Evolutionary conservation across 2,888 invertebrate genomes (phyloP), one percentile per base, ranked within the genome.

Genomic region (Melanostoma scalare): DNA sequence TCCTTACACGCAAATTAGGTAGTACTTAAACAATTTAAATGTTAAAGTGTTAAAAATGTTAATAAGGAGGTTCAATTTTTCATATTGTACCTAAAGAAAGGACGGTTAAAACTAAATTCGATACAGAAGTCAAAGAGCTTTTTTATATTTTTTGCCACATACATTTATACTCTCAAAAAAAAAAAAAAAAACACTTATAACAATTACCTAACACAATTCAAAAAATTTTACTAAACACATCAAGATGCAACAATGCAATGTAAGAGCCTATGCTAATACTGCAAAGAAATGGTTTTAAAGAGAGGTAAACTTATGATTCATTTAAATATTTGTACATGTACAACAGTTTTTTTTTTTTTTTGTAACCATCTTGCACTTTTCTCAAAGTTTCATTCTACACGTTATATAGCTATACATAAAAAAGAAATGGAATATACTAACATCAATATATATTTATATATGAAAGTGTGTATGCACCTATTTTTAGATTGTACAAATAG

Each of bases 401-500:
- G 61, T 75, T 67, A 67, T 20, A 42, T 75, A 61, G 63, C 46
- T 67, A 60, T 63, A 67, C 42, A 67, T 67, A 60, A 6, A 63
- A 63, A 67, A 73, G 31, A 33, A 60, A 46, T 63, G 33, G 6
- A 71, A 71, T 67, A 69, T 76, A 55, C 31, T 61, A 56, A 67
- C 60, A 73, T 48, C 61, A 48, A 74, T 68, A 79, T 76, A 71
- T 65, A 75, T 65, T 52, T 65, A 76, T 52, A 72, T 71, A 42
- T 20, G 20, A 55, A 48, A 60, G 42, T 55, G 53, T 81, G 48
- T 77, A 77, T 55, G 71, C 71, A 67, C 40, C 33, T 53, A 76
- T 40, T 60, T 65, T 65, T 72, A 81, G 71, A 81, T 76, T 76
- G 81, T 76, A 81, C 81, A 81, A 81, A 81, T 72, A 76, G 20